Conservation (phyloP, 2,113 vertebrate species). For the Podiceps cristatus region DNA sequence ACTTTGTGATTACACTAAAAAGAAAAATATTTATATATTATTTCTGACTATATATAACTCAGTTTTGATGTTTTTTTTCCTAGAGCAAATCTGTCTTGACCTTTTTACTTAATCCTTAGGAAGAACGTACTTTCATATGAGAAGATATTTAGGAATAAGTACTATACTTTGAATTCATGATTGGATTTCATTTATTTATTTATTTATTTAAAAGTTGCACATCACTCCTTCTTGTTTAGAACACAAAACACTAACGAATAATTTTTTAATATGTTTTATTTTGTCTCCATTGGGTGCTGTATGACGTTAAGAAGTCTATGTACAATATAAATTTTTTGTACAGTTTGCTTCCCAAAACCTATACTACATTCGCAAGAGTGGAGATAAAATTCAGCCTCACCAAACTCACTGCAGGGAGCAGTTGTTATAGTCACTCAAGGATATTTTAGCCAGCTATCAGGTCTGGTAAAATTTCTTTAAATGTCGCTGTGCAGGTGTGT, state of each 20-base stretch:
- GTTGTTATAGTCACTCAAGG: not conserved
- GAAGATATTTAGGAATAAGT: not conserved
- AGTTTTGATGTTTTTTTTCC: not conserved
- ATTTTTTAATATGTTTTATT: not conserved
- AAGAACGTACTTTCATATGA: not conserved
- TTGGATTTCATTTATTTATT: not conserved
- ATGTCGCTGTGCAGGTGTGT: not conserved
- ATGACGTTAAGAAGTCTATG: not conserved
- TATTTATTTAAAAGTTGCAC: not conserved
- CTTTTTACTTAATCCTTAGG: not conserved
- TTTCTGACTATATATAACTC: not conserved
- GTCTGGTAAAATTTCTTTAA: not conserved
- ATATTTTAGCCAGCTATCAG: not conserved
- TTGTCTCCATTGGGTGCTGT: not conserved
- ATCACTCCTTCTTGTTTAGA: not conserved
- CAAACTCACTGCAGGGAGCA: not conserved
- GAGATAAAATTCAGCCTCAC: not conserved
- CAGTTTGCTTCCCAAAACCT: not conserved
- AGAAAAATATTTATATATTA: not conserved
- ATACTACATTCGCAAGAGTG: not conserved
- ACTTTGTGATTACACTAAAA: not conserved
- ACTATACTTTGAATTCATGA: not conserved
- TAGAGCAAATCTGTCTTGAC: not conserved
- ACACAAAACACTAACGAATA: not conserved
- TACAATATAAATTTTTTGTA: rapidly evolving